Base-by-base conservation (phyloP, 2,797 vertebrate species). In the Sus cebifrons region DNA sequence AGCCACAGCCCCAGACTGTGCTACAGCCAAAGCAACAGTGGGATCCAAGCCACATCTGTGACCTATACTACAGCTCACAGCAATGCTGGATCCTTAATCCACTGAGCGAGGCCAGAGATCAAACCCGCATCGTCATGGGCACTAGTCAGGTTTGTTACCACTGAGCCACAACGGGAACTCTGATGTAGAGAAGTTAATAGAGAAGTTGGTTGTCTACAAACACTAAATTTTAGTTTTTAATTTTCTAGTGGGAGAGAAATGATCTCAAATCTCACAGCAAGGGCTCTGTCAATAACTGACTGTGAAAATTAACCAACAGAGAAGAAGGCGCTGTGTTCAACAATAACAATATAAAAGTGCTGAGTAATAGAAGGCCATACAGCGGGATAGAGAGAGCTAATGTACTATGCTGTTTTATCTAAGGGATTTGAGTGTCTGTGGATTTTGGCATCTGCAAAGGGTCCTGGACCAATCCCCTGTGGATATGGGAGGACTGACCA, bases 181-280 rank as follows among this genome's bases (percentile, higher is more conserved):
- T 36, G 36, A 52, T 58, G 9, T 7, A 95, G 60, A 58, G 36
- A 92, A 49, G 36, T 56, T 65, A 74, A 52, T 1, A 75, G 15
- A 65, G 36, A 40, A 2, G 11, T 0, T 70, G 29, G 1, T 67
- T 91, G 25, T 62, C 77, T 73, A 86, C 1, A 14, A 70, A 81
- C 15, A 10, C 17, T 36, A 91, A 85, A 3, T n/a, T 71, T 75
- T 56, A 16, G 15, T 65, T 89, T 82, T 17, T 67, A 70, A 68
- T 84, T 94, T 91, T 56, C 74, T 81, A 44, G 17, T 25, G 20
- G 44, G 29, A 89, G 32, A 86, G 29, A 96, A 67, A 82, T n/a
- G 7, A 89, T 18, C 32, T 58, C 62, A 71, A 77, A 32, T 86
- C 32, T 32, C 56, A 81, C 2, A 49, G 27, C 27, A 64, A 78